Conservation (phyloP, 2,797 vertebrate species). For the Xenops minutus region DNA sequence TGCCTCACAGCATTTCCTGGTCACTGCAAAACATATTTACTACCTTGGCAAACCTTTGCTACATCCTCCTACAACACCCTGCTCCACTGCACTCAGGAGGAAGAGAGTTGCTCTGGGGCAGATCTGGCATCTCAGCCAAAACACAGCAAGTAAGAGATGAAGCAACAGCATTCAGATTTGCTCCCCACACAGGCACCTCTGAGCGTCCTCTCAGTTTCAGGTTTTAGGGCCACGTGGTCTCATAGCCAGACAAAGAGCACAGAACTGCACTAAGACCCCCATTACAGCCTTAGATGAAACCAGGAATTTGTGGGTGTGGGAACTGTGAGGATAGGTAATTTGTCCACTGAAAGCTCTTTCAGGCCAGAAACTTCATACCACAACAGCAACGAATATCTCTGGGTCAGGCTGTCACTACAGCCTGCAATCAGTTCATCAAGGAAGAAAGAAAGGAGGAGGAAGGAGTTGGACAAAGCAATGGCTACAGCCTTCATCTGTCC, state of each 20-base stretch:
- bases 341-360: not conserved
- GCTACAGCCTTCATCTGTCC: not conserved
- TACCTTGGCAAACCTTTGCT: not conserved
- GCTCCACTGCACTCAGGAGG: not conserved
- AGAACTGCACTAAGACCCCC: not conserved
- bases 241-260: not conserved
- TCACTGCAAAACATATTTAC: not conserved
- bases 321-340: not conserved
- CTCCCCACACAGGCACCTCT: not conserved
- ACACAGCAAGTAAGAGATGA: not conserved
- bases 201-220: rapidly evolving
- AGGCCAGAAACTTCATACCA: not conserved
- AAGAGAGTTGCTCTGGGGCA: rapidly evolving
- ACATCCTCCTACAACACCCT: not conserved
- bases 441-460: not conserved
- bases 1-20: not conserved
- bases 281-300: not conserved
- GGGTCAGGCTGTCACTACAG: not conserved
- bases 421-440: not conserved
- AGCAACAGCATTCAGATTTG: not conserved
- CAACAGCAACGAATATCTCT: not conserved
- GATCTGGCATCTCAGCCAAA: not conserved
- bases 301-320: not conserved
- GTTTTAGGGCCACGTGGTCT: not conserved
- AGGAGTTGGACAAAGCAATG: not conserved